Evolutionary conservation across 2,888 invertebrate genomes (phyloP).

Genomic region (Drosophila neotestacea): DNA sequence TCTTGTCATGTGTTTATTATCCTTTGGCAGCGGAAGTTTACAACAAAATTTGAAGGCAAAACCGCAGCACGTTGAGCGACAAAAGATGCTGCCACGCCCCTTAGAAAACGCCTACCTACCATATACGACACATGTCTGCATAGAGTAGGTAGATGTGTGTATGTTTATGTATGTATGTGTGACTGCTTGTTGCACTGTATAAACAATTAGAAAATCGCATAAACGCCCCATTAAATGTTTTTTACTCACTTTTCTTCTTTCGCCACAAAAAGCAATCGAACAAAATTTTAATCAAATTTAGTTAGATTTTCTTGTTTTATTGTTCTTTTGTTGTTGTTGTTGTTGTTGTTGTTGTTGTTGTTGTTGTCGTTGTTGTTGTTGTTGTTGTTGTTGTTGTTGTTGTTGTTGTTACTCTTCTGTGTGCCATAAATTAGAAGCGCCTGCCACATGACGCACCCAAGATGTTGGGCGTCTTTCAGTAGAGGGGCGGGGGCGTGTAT

Average conservation of each 20-base stretch:
- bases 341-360: background rate
- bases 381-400: slow-evolving; percentile 6
- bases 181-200: slow-evolving; percentile 61
- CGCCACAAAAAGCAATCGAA: slow-evolving; percentile 1
- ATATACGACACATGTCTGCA: background rate
- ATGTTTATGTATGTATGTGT: slow-evolving; percentile 9
- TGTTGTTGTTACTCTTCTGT: slow-evolving; percentile 6
- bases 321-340: slow-evolving; percentile 4
- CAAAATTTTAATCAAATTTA: slow-evolving; percentile 41
- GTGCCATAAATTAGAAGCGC: slow-evolving; percentile 53
- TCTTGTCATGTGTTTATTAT: slow-evolving; percentile 77
- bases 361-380: slow-evolving; percentile 4
- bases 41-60: slow-evolving; percentile 56
- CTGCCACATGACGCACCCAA: slow-evolving; percentile 57
- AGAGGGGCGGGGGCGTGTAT: background rate
- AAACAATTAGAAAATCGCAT: slow-evolving; percentile 72
- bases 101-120: slow-evolving; percentile 4
- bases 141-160: background rate
- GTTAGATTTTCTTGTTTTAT: slow-evolving; percentile 6
- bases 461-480: slow-evolving; percentile 21
- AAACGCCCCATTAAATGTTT: slow-evolving; percentile 69
- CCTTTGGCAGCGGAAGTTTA: slow-evolving; percentile 74
- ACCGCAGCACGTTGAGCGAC: slow-evolving; percentile 54
- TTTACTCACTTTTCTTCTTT: slow-evolving; percentile 33
- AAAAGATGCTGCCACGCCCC: slow-evolving; percentile 63